Evolutionary conservation across 2,888 invertebrate species (phyloP).

Genomic region (Noctua comes): DNA sequence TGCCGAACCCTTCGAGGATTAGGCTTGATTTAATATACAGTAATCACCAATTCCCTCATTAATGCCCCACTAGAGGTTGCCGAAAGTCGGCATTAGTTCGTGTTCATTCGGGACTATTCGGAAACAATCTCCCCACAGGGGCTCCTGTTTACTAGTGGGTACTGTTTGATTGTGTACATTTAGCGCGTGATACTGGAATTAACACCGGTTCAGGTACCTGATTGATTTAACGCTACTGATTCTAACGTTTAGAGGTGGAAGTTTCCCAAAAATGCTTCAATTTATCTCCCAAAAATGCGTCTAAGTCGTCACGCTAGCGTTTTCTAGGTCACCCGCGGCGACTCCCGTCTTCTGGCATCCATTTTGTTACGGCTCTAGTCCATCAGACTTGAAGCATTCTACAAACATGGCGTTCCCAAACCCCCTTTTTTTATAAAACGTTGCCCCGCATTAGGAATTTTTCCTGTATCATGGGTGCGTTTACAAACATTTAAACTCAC

Average conservation of each 20-base stretch:
- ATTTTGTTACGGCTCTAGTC: background rate
- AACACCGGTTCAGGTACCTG: background rate
- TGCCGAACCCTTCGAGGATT: too few species aligned
- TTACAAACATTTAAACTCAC: too few species aligned
- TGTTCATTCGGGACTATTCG: slow-evolving; percentile 23
- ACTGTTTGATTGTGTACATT: slow-evolving; percentile 27
- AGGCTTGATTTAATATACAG: background rate
- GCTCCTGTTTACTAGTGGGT: slow-evolving; percentile 8
- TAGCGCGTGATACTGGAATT: slow-evolving; percentile 7
- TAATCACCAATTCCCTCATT: background rate
- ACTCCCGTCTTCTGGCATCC: background rate
- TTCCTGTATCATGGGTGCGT: too few species aligned
- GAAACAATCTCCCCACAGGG: slow-evolving; percentile 16
- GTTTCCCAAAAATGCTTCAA: background rate
- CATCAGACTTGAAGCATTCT: background rate
- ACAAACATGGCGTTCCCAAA: background rate
- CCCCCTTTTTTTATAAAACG: too few species aligned
- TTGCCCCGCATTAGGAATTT: too few species aligned
- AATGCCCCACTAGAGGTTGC: background rate
- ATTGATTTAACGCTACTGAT: background rate
- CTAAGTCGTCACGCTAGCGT: background rate
- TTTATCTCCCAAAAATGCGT: background rate
- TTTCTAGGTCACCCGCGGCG: background rate
- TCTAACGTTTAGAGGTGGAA: background rate
- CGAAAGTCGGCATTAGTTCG: background rate